These are phyloP conservation scores for Liasis olivaceus DNA, from an alignment of 2,797 vertebrate genomes.

Conservation along the genomic window DNA sequence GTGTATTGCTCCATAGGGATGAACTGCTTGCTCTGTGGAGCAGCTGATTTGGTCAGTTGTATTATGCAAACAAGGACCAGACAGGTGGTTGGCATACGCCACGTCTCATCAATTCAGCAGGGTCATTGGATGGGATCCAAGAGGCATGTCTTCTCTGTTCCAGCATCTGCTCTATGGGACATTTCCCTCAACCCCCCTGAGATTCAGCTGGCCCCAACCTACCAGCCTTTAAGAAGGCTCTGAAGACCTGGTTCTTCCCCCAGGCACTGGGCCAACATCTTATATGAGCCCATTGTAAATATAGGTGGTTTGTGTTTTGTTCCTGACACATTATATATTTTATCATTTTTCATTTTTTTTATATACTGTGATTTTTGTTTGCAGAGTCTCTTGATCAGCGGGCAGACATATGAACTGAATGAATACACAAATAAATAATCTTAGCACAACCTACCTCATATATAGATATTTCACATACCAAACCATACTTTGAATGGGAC, in stretches of 20 bases:
- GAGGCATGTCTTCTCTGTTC: background rate
- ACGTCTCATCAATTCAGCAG: background rate
- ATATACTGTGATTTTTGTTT: background rate
- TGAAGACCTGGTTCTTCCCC: background rate
- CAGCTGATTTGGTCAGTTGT: background rate
- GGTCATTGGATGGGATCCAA: background rate
- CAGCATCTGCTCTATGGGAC: background rate
- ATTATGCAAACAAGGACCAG: background rate
- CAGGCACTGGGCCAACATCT: background rate
- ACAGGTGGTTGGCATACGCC: background rate
- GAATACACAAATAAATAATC: background rate
- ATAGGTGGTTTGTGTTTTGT: background rate
- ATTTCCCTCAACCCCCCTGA: background rate
- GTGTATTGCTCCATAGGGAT: background rate
- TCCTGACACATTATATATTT: background rate
- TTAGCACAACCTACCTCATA: background rate
- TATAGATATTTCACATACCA: background rate
- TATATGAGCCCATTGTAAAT: background rate
- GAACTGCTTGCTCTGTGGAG: background rate
- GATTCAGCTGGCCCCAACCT: background rate
- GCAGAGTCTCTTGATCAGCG: background rate
- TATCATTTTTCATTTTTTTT: background rate
- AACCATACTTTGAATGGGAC: background rate
- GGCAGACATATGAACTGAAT: background rate
- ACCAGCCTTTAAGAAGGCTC: background rate